A percentile compares a stretch with the other conserved stretches of the same genome.
phyloP scores from a whole-genome alignment of 2,888 invertebrate genomes.

The Lasioglossum lativentre region DNA sequence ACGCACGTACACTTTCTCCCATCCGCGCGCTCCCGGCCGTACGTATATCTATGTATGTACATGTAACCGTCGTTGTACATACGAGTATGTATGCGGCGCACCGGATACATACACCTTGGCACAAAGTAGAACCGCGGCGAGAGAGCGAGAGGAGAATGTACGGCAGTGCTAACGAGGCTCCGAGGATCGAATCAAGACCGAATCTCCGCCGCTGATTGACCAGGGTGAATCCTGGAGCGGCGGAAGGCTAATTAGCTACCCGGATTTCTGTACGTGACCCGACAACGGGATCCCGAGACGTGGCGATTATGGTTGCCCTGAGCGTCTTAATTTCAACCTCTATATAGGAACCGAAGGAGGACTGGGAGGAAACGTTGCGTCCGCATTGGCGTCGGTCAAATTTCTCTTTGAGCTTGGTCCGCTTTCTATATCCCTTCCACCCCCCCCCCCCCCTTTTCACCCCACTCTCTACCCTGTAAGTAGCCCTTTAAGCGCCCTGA shows the following conservation, averaged over 20 bases:
- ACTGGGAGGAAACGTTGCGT: conserved; percentile 39
- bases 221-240: conserved; percentile 68
- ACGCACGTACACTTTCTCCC: conserved; percentile 50
- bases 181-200: conserved; percentile 78
- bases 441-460: background rate
- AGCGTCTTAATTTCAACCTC: conserved; percentile 72
- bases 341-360: conserved; percentile 20
- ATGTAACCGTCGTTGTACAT: background rate
- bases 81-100: background rate
- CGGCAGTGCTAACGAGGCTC: conserved; percentile 75
- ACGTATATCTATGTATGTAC: conserved; percentile 2
- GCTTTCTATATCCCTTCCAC: background rate
- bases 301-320: conserved; percentile 72
- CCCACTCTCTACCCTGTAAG: conserved; percentile 34
- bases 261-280: conserved; percentile 73
- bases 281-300: conserved; percentile 73
- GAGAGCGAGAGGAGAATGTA: conserved; percentile 52
- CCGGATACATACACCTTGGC: conserved; percentile 1
- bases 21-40: background rate
- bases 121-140: conserved; percentile 37
- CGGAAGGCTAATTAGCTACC: conserved; percentile 73
- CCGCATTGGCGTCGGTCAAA: conserved; percentile 64
- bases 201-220: conserved; percentile 76
- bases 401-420: conserved; percentile 68
- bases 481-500: conserved; percentile 47